Base-by-base conservation (phyloP, 2,888 invertebrate genomes). In the Brachypalpus laphriformis region DNA sequence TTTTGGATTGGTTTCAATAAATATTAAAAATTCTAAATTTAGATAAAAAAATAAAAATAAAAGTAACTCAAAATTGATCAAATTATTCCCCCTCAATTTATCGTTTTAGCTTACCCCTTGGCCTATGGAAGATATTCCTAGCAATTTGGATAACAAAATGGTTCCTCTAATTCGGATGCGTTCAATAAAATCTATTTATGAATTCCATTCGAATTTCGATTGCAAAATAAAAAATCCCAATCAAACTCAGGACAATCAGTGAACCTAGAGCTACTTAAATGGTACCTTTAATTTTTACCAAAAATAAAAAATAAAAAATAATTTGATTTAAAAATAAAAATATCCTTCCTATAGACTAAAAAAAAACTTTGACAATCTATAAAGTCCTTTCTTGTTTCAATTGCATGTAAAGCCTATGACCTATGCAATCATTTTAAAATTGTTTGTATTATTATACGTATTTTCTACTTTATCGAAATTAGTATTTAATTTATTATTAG, bases 71-170 rank as follows among this genome's bases (percentile, higher is more conserved):
- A 61, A 71, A 75, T 81, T 85, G 75, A 85, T 85, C 71, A 40
- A 66, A 31, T 20, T 7, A 18, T 68, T 75, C 54, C 56, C 51
- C 37, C 22, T 11, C 20, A 40, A 86, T 87, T 87, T n/a, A n/a
- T 88, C 89, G 88, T 88, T 90, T 90, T 91, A 91, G 91, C 88
- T 71, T 89, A 76, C 88, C 87, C 83, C 74, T 89, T 74, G 87
- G 89, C 82, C 89, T 91, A 63, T 89, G 91, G 88, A 87, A 90
- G 88, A 87, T 90, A 82, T 75, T 90, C 82, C 87, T 88, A 47
- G 77, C 90, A 68, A 70, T 89, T 47, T 90, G 90, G 90, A 88
- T 90, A 77, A 88, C 88, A 72, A 83, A 87, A 14, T 88, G 88
- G 88, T 87, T 87, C 72, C 59, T 87, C 61, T 87, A 70, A 75